Evolutionary conservation across 2,797 vertebrate species (phyloP).

Genomic region (Sebastes matsubarae): DNA sequence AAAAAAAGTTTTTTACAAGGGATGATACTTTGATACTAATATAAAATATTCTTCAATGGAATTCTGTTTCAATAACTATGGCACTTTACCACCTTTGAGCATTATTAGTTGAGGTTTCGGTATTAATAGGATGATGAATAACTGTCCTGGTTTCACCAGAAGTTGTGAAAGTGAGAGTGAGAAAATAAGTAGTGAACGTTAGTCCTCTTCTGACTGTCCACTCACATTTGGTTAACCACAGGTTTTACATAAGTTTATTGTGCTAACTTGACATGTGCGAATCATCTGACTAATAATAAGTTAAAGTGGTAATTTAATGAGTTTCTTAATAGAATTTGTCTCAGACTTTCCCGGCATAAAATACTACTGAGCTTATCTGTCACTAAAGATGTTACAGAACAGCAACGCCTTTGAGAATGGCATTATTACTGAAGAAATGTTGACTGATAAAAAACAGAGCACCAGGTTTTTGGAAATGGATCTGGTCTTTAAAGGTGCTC

Average conservation of each 20-base stretch:
- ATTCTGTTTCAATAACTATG: not conserved
- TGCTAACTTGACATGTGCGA: slow-evolving; percentile 6
- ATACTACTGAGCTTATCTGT: not conserved
- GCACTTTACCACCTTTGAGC: not conserved
- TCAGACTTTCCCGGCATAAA: slow-evolving; percentile 14
- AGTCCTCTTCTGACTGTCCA: slow-evolving; percentile 48
- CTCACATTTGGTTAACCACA: slow-evolving; percentile 61
- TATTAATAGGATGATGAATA: slow-evolving; percentile 37
- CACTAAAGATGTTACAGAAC: not conserved
- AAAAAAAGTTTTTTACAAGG: not conserved
- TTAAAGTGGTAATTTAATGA: not conserved
- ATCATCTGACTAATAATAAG: slow-evolving; percentile 1
- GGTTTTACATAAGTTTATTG: slow-evolving; percentile 55
- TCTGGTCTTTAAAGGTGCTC: not conserved
- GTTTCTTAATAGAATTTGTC: not conserved
- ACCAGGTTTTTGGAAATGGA: not conserved
- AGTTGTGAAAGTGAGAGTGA: slow-evolving; percentile 78
- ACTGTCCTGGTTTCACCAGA: slow-evolving; percentile 67
- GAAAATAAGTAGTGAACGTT: slow-evolving; percentile 53
- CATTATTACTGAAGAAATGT: not conserved
- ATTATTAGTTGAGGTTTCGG: slow-evolving; percentile 24
- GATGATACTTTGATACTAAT: not conserved
- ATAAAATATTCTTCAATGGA: not conserved
- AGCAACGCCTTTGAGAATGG: not conserved
- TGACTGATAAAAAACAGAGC: not conserved